These are phyloP conservation scores for Steromphala cineraria DNA, from an alignment of 2,888 invertebrate species.

Conservation along the genomic window DNA sequence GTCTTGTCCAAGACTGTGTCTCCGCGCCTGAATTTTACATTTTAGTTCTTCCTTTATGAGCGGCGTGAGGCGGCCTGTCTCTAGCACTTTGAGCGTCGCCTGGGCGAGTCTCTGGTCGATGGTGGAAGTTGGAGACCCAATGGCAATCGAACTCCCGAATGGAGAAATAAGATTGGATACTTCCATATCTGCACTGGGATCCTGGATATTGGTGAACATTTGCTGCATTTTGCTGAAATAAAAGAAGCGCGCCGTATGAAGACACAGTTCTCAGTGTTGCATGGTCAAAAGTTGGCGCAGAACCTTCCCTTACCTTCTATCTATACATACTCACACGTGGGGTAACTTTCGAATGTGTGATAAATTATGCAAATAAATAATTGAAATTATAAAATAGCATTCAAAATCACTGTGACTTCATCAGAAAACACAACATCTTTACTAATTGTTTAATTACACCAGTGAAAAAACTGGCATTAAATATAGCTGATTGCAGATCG, in stretches of 20 bases:
- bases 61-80: conserved; percentile 38
- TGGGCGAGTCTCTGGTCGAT: conserved; percentile 32
- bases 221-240: background rate
- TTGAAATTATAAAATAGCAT: too few species aligned
- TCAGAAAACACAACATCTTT: too few species aligned
- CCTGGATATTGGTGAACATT: background rate
- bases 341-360: too few species aligned
- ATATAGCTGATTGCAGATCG: too few species aligned
- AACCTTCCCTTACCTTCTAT: too few species aligned
- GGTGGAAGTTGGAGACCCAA: background rate
- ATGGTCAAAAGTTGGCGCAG: too few species aligned
- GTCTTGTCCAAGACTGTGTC: conserved; percentile 55
- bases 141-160: background rate
- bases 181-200: background rate
- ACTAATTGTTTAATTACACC: too few species aligned
- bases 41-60: conserved; percentile 60
- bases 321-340: too few species aligned
- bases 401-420: too few species aligned
- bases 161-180: background rate
- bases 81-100: conserved; percentile 33
- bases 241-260: background rate
- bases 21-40: conserved; percentile 53
- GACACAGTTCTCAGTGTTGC: too few species aligned
- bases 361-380: too few species aligned
- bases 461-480: too few species aligned